phyloP scores from a whole-genome alignment of 1,140 invertebrate species.

The Lineus longissimus region DNA sequence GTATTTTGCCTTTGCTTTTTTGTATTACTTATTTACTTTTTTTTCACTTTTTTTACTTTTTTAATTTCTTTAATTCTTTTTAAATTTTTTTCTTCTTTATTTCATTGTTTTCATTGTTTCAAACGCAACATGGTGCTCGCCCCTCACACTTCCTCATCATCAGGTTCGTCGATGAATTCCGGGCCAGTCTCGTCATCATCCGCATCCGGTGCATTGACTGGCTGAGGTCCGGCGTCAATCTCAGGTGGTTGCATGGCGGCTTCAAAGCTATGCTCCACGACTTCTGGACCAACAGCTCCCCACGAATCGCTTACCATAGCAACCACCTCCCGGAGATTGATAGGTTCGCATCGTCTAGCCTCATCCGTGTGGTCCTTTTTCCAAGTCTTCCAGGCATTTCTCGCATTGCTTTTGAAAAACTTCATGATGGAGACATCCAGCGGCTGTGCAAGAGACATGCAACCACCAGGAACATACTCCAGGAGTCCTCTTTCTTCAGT shows the following conservation, averaged over 20 bases:
- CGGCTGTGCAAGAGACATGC: not conserved
- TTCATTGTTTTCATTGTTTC: no score
- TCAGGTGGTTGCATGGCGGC: not conserved
- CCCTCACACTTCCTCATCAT: no score
- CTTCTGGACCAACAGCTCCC: not conserved
- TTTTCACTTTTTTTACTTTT: no score
- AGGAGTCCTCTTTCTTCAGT: not conserved
- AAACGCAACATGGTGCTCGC: no score
- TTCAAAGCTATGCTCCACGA: not conserved
- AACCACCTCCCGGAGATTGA: not conserved
- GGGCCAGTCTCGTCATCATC: not conserved
- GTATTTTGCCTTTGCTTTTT: no score
- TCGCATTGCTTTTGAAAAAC: not conserved
- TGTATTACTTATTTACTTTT: no score
- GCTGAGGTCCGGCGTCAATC: not conserved
- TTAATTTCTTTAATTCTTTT: no score
- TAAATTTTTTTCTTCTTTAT: no score
- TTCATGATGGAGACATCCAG: not conserved
- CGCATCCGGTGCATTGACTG: not conserved
- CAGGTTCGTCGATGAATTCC: no score
- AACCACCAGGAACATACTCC: not conserved
- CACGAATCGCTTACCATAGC: not conserved
- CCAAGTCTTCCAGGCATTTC: not conserved
- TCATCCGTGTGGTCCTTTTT: conserved; percentile 6
- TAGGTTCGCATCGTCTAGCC: not conserved